Percentiles rank a stretch among this genome's conserved stretches.
Evolutionary conservation across 1,140 invertebrate genomes (phyloP).

Genomic region (Lasaia peninsularis): DNA sequence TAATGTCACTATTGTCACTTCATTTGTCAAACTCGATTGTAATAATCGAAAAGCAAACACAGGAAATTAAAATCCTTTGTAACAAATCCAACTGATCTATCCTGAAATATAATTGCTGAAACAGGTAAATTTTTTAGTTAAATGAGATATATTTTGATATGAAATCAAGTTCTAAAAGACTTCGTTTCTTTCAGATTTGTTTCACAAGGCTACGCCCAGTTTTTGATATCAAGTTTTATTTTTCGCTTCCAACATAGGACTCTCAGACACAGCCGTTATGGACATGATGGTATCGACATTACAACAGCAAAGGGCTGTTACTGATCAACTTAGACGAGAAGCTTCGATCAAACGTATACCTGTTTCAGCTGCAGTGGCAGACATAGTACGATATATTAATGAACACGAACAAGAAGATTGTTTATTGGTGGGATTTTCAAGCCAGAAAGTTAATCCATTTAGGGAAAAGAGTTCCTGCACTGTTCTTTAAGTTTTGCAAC

Average conservation of each 20-base stretch:
- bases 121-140: background rate
- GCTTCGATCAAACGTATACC: constrained; percentile 92
- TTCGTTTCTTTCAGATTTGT: constrained; percentile 33
- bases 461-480: constrained; percentile 96
- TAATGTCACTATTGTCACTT: too few species aligned
- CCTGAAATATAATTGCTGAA: background rate
- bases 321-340: constrained; percentile 95
- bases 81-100: background rate
- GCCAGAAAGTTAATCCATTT: constrained; percentile 98
- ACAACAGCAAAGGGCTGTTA: constrained; percentile 94
- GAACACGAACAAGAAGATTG: constrained; percentile 97
- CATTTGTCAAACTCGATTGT: background rate
- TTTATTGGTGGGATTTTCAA: constrained; percentile 95
- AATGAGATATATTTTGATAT: background rate
- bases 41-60: background rate
- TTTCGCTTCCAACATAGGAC: constrained; percentile 81
- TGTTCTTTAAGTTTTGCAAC: constrained; percentile 81
- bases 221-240: constrained; percentile 42
- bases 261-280: constrained; percentile 90
- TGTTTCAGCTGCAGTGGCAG: constrained; percentile 92
- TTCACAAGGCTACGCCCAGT: constrained; percentile 62
- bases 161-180: background rate
- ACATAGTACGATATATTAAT: constrained; percentile 95
- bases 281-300: constrained; percentile 93
- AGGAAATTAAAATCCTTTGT: background rate